These are phyloP conservation scores for Galaxias olidus DNA, from an alignment of 2,797 vertebrate species.

Conservation along the genomic window DNA sequence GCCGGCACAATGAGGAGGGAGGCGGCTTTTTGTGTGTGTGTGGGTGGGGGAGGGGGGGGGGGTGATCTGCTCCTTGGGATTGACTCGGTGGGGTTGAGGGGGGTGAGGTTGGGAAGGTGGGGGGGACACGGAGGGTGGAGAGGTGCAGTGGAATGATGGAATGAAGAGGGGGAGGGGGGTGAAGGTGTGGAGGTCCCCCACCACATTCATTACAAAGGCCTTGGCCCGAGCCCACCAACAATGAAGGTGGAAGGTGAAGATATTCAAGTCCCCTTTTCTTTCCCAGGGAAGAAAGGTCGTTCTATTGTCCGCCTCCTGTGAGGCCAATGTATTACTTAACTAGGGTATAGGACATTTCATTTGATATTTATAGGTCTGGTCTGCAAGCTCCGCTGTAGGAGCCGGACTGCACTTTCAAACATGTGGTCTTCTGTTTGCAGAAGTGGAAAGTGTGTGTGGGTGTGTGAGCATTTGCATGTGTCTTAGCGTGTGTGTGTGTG, in stretches of 20 bases:
- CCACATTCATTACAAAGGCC: constrained; percentile 42
- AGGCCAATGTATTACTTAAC: constrained; percentile 7
- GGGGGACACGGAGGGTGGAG: constrained; percentile 12
- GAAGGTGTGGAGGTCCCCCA: constrained; percentile 43
- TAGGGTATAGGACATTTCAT: constrained; percentile 16
- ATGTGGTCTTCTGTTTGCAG: constrained; percentile 49
- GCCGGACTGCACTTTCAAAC: constrained; percentile 37
- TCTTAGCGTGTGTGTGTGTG: constrained; percentile 2
- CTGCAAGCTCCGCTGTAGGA: constrained; percentile 23
- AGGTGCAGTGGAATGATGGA: constrained; percentile 20
- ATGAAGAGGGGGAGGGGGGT: constrained; percentile 34
- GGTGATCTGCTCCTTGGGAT: constrained; percentile 39
- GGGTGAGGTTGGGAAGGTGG: constrained; percentile 42
- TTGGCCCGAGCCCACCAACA: constrained; percentile 25
- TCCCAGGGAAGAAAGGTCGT: constrained; percentile 12
- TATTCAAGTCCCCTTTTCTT: constrained; percentile 26
- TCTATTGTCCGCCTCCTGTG: constrained; percentile 20
- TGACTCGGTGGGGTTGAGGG: constrained; percentile 52
- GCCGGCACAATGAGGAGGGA: constrained; percentile 62
- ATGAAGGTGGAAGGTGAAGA: constrained; percentile 15
- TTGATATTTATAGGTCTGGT: constrained; percentile 36
- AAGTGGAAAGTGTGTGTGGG: constrained; percentile 31
- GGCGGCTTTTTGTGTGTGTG: constrained; percentile 63
- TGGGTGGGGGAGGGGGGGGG: constrained; percentile 61
- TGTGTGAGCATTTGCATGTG: constrained; percentile 3